Evolutionary conservation across 1,140 invertebrate species (phyloP).

Genomic region (Pseudachorutes palmiensis): DNA sequence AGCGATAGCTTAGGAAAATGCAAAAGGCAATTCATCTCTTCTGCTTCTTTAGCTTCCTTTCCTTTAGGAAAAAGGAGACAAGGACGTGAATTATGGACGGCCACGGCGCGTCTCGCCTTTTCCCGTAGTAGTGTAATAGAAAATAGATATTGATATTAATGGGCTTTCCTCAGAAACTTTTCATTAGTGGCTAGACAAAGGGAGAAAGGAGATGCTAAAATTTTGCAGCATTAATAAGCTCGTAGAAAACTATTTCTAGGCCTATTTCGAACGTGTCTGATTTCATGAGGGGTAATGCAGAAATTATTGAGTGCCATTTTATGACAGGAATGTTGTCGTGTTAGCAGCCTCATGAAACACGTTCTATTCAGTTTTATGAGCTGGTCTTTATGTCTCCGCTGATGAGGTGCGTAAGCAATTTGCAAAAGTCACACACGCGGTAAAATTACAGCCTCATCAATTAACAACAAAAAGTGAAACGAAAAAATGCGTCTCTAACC

Average conservation of each 20-base stretch:
- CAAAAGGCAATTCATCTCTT: constrained; percentile 15
- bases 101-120: background rate
- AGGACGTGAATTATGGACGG: constrained; percentile 10
- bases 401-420: too few species aligned
- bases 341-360: background rate
- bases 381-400: background rate
- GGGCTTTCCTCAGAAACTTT: background rate
- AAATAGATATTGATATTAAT: constrained; percentile 14
- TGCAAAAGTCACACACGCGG: background rate
- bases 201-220: too few species aligned
- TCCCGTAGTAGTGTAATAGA: too few species aligned
- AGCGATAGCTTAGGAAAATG: background rate
- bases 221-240: too few species aligned
- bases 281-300: too few species aligned
- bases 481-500: too few species aligned
- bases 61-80: constrained; percentile 1
- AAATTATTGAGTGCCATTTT: too few species aligned
- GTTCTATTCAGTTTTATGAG: background rate
- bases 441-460: too few species aligned
- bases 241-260: too few species aligned
- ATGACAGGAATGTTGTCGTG: too few species aligned
- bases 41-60: constrained; percentile 15
- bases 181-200: constrained; percentile 2
- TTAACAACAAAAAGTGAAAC: too few species aligned
- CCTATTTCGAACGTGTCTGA: too few species aligned